phyloP scores from a whole-genome alignment of 2,888 invertebrate species.

The Tetramorium bicarinatum region DNA sequence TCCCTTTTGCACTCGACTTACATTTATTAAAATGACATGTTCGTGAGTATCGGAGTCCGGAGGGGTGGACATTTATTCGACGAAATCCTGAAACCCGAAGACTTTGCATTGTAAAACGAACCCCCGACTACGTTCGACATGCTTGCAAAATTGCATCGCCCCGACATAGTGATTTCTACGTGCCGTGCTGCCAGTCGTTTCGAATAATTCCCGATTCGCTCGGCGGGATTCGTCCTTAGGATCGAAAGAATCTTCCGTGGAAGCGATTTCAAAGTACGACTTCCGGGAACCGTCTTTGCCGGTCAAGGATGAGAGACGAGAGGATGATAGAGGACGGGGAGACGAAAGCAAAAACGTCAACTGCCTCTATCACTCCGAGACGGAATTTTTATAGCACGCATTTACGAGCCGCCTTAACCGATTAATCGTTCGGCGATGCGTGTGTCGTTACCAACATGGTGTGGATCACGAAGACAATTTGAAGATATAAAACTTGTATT shows the following conservation, averaged over 20 bases:
- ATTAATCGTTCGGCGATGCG: constrained; percentile 73
- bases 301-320: constrained; percentile 31
- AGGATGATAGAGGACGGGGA: constrained; percentile 49
- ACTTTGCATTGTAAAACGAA: constrained; percentile 39
- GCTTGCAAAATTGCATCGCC: constrained; percentile 46
- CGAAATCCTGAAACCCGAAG: constrained; percentile 1
- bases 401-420: constrained; percentile 65
- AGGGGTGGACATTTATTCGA: constrained; percentile 23
- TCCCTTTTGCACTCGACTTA: constrained; percentile 11
- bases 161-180: constrained; percentile 45
- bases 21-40: constrained; percentile 41
- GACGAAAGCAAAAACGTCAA: constrained; percentile 55
- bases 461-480: not conserved
- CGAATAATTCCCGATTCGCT: constrained; percentile 55
- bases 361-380: constrained; percentile 77
- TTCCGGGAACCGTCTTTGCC: constrained; percentile 77
- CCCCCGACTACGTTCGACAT: constrained; percentile 9
- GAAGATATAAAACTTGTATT: not conserved
- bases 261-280: constrained; percentile 75
- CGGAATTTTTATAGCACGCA: constrained; percentile 71
- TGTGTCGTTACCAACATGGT: constrained; percentile 52
- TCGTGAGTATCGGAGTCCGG: not conserved
- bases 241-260: constrained; percentile 68
- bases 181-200: constrained; percentile 44
- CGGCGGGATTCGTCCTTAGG: constrained; percentile 51